These are phyloP conservation scores for Syritta pipiens DNA, from an alignment of 2,888 invertebrate genomes.

Conservation along the genomic window DNA sequence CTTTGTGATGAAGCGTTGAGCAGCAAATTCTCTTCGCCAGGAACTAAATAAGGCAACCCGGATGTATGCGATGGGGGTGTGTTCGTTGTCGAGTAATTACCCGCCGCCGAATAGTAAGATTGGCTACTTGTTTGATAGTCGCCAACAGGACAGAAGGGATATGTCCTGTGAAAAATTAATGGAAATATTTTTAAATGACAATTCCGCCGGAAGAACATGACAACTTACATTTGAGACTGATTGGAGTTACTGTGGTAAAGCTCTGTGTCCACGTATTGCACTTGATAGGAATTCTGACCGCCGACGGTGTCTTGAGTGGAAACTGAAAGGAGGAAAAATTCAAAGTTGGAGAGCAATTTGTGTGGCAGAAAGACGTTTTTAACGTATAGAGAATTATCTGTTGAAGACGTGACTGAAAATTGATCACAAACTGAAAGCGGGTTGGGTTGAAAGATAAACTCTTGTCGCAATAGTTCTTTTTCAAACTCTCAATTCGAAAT, in stretches of 20 bases:
- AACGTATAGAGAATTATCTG: too few species aligned
- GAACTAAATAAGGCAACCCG: constrained; percentile 83
- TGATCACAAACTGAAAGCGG: too few species aligned
- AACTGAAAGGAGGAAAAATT: constrained; percentile 73
- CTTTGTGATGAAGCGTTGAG: constrained; percentile 80
- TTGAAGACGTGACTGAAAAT: too few species aligned
- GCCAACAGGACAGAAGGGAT: constrained; percentile 88
- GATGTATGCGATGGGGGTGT: constrained; percentile 79
- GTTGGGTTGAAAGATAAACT: too few species aligned
- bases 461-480: too few species aligned
- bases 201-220: background rate
- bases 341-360: background rate
- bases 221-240: constrained; percentile 82
- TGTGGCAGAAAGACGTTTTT: too few species aligned
- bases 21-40: constrained; percentile 84
- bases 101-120: constrained; percentile 83
- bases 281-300: constrained; percentile 81
- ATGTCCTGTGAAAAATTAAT: constrained; percentile 81
- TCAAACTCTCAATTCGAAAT: too few species aligned
- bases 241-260: constrained; percentile 83
- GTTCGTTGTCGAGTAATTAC: constrained; percentile 81
- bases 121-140: constrained; percentile 80
- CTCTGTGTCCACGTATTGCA: constrained; percentile 88
- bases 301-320: constrained; percentile 77
- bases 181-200: background rate